phyloP scores from a whole-genome alignment of 1,140 invertebrate genomes.

The Drosophila sproati region DNA sequence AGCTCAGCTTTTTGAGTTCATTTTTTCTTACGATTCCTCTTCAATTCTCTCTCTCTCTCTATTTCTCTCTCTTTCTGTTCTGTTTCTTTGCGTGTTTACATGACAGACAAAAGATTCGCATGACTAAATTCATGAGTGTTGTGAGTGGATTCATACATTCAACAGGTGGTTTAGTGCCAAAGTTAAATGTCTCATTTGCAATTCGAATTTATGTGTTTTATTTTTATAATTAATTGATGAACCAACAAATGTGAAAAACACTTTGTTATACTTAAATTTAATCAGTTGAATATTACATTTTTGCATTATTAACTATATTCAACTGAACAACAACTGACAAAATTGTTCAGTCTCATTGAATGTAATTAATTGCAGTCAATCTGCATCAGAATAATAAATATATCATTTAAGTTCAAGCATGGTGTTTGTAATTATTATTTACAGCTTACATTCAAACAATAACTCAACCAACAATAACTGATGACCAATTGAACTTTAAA shows the following conservation, averaged over 20 bases:
- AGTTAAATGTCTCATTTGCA: slow-evolving; percentile 4
- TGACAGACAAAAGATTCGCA: slow-evolving; percentile 10
- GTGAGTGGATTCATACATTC: slow-evolving; percentile 11
- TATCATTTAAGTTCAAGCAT: background rate
- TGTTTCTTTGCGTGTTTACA: slow-evolving; percentile 55
- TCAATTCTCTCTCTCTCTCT: background rate
- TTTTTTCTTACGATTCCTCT: slow-evolving; percentile 3
- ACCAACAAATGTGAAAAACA: too few relatives aligned
- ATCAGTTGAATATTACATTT: background rate
- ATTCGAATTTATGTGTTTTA: background rate
- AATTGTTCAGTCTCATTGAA: background rate
- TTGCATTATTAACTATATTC: background rate
- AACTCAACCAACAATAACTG: background rate
- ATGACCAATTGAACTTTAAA: slow-evolving; percentile 5
- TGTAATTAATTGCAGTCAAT: slow-evolving; percentile 3
- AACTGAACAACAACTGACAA: too few relatives aligned
- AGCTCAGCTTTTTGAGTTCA: slow-evolving; percentile 52
- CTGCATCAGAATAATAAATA: background rate
- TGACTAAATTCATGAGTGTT: slow-evolving; percentile 7
- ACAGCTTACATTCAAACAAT: slow-evolving; percentile 5
- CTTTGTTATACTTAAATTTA: background rate
- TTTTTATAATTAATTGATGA: background rate
- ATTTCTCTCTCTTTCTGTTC: background rate
- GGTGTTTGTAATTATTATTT: background rate
- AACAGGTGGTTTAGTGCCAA: slow-evolving; percentile 17